Evolutionary conservation across 2,888 invertebrate species (phyloP).

Genomic region (Eilema griseolum): DNA sequence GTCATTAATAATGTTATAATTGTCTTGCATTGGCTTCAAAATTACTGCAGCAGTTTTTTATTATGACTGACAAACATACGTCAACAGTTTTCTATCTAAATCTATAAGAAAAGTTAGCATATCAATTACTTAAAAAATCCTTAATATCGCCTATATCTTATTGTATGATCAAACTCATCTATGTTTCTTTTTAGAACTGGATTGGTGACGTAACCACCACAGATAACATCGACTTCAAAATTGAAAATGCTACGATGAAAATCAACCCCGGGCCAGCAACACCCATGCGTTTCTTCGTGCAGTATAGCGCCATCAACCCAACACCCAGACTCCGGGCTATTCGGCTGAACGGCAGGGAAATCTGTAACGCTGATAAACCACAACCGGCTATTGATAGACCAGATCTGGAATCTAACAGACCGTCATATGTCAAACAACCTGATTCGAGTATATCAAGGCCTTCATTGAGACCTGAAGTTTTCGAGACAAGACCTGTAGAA

Average conservation of each 20-base stretch:
- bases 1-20: background rate
- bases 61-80: too few species aligned
- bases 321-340: constrained; percentile 83
- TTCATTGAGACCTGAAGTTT: constrained; percentile 53
- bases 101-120: too few species aligned
- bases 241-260: constrained; percentile 86
- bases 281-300: constrained; percentile 87
- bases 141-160: too few species aligned
- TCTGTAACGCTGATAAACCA: constrained; percentile 82
- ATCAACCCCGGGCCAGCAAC: constrained; percentile 86
- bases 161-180: background rate
- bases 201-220: constrained; percentile 86
- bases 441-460: constrained; percentile 27
- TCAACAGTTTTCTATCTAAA: too few species aligned
- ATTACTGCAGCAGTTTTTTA: too few species aligned
- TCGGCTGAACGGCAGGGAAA: constrained; percentile 86
- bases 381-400: constrained; percentile 62
- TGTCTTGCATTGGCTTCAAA: too few species aligned
- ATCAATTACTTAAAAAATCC: background rate
- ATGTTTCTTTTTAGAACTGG: constrained; percentile 80
- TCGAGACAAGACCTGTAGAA: constrained; percentile 64
- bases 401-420: constrained; percentile 31
- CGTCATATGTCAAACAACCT: constrained; percentile 14
- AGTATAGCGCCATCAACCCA: constrained; percentile 81
- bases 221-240: constrained; percentile 87